Evolutionary conservation across 2,113 vertebrate species (phyloP), one percentile per base, ranked within the genome.

Genomic region (Etheostoma cragini): DNA sequence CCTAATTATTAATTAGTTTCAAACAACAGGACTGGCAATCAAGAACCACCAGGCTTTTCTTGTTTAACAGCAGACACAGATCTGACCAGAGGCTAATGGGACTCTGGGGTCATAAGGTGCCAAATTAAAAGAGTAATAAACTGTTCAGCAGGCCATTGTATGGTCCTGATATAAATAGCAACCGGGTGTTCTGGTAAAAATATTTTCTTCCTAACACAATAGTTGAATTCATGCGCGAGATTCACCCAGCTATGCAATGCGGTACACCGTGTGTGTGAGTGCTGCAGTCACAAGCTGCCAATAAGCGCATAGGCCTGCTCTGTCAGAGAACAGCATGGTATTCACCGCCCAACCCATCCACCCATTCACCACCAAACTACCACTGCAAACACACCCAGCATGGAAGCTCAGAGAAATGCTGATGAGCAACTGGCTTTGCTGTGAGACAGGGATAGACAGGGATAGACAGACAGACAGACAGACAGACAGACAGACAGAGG

Each of bases 241-340:
- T 88, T 88, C 85, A 89, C 69, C 83, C 85, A 85, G 84, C 89
- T 88, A 87, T 88, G 91, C 83, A 21, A 60, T 45, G 88, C 58
- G 54, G 85, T 45, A 49, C 82, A 80, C 79, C 67, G 73, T 84
- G 88, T 67, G 62, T 82, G 86, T 88, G 85, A 85, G 89, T 57
- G 86, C 70, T 53, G 81, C 80, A 91, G 94, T 93, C 95, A 95
- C 92, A 94, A 90, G 93, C 93, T 93, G 92, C 91, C 93, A 94
- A 92, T 94, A 89, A 94, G 88, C 86, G 82, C 78, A 93, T 72
- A 95, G 91, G 88, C 82, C 76, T 6, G 85, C 85, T 89, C 90
- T 94, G 91, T 94, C 82, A 87, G 84, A 81, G 89, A 92, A 94
- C 94, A 94, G 91, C 82, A 24, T 70, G 78, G 85, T 83, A 91